Evolutionary conservation across 2,113 vertebrate species (phyloP).

Genomic region (Myanophis thanlyinensis): DNA sequence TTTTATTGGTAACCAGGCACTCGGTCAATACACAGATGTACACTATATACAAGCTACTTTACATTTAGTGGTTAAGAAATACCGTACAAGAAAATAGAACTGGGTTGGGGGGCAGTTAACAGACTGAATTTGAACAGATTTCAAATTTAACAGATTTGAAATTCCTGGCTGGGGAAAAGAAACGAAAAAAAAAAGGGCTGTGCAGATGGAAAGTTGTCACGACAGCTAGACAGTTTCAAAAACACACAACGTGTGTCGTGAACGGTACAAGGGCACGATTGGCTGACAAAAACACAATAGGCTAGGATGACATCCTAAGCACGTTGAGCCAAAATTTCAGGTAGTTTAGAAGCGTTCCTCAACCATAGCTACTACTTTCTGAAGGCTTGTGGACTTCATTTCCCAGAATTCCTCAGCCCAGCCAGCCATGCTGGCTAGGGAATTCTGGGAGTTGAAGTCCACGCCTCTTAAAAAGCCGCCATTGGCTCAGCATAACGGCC

Average conservation of each 20-base stretch:
- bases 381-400: neutral
- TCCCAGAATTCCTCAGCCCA: neutral
- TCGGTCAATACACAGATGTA: slow-evolving; percentile 67
- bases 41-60: slow-evolving; percentile 76
- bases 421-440: neutral
- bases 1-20: slow-evolving; percentile 60
- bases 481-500: neutral
- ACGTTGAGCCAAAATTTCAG: neutral
- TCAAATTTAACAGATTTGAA: too few species aligned
- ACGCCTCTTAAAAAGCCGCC: neutral
- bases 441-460: neutral
- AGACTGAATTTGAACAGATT: too few species aligned
- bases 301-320: neutral
- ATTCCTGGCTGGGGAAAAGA: slow-evolving; percentile 44
- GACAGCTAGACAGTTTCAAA: too few species aligned
- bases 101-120: slow-evolving; percentile 60
- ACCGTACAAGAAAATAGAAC: slow-evolving; percentile 73
- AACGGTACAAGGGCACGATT: neutral
- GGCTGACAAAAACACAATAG: neutral
- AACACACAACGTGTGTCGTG: neutral
- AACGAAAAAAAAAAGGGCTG: neutral
- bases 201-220: neutral
- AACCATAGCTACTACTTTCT: neutral
- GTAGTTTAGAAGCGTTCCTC: neutral
- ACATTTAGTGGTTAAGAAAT: slow-evolving; percentile 70